Conservation (phyloP, 1,140 invertebrate species). For the Pristionchus pacificus region DNA sequence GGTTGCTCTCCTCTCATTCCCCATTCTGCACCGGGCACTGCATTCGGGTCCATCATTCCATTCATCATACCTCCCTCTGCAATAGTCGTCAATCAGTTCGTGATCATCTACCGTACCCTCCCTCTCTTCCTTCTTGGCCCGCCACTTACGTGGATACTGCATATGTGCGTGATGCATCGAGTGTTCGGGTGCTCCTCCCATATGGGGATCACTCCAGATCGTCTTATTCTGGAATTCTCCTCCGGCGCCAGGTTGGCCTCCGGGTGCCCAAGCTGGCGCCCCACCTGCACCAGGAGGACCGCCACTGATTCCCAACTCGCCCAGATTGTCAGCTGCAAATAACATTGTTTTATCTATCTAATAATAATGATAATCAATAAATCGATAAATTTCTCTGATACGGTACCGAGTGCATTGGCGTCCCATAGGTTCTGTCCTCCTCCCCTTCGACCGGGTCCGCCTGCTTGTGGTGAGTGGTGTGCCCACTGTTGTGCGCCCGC, state of each 20-base stretch:
- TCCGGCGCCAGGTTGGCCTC: constrained; percentile 9
- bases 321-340: constrained; percentile 24
- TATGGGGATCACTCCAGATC: constrained; percentile 25
- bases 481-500: background rate
- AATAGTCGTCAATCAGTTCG: constrained; percentile 4
- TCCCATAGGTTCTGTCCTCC: background rate
- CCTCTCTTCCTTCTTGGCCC: background rate
- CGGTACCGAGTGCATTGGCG: background rate
- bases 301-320: constrained; percentile 19
- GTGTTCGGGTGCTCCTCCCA: constrained; percentile 12
- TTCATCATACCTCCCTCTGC: background rate
- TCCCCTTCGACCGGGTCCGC: background rate
- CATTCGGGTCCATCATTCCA: constrained; percentile 17
- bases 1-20: constrained; percentile 18
- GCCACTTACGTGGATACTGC: background rate
- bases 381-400: too few relatives aligned
- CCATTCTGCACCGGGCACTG: constrained; percentile 4
- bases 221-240: constrained; percentile 5
- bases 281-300: background rate
- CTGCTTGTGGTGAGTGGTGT: background rate
- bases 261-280: constrained; percentile 4
- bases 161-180: constrained; percentile 22
- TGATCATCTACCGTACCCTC: background rate
- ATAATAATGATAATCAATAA: background rate
- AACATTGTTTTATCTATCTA: background rate